Conservation (phyloP, 2,888 invertebrate genomes). For the Erebia aethiops region DNA sequence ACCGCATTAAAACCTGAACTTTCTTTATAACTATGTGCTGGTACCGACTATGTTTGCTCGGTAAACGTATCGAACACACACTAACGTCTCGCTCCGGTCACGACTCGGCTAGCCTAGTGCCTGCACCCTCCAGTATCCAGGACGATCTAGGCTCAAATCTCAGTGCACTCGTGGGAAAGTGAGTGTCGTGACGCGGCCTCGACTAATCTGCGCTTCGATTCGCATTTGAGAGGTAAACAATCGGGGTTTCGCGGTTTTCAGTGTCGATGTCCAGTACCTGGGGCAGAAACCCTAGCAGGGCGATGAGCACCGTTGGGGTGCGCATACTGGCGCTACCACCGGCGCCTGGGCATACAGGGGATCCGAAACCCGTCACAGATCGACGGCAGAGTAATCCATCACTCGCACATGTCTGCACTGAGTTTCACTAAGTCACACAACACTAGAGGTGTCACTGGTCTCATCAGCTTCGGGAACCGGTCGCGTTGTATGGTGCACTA, state of each 20-base stretch:
- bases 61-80: slow-evolving; percentile 77
- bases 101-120: slow-evolving; percentile 71
- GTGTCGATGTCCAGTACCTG: slow-evolving; percentile 75
- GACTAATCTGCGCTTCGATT: slow-evolving; percentile 44
- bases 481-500: slow-evolving; percentile 75
- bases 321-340: slow-evolving; percentile 81
- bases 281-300: slow-evolving; percentile 83
- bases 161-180: slow-evolving; percentile 75
- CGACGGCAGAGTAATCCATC: slow-evolving; percentile 77
- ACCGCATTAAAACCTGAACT: slow-evolving; percentile 81
- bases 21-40: slow-evolving; percentile 81
- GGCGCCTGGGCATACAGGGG: slow-evolving; percentile 80
- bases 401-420: slow-evolving; percentile 76
- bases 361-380: slow-evolving; percentile 71
- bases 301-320: slow-evolving; percentile 80
- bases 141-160: slow-evolving; percentile 55
- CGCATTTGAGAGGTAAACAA: slow-evolving; percentile 58
- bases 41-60: slow-evolving; percentile 73
- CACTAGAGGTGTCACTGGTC: slow-evolving; percentile 79
- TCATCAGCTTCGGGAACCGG: slow-evolving; percentile 77
- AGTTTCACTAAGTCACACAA: slow-evolving; percentile 81
- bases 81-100: slow-evolving; percentile 74
- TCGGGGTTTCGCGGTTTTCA: slow-evolving; percentile 68
- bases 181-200: slow-evolving; percentile 61
- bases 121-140: slow-evolving; percentile 70